These are phyloP conservation scores for Thalassaphorura encarpata DNA, from an alignment of 1,140 invertebrate genomes.

Conservation along the genomic window DNA sequence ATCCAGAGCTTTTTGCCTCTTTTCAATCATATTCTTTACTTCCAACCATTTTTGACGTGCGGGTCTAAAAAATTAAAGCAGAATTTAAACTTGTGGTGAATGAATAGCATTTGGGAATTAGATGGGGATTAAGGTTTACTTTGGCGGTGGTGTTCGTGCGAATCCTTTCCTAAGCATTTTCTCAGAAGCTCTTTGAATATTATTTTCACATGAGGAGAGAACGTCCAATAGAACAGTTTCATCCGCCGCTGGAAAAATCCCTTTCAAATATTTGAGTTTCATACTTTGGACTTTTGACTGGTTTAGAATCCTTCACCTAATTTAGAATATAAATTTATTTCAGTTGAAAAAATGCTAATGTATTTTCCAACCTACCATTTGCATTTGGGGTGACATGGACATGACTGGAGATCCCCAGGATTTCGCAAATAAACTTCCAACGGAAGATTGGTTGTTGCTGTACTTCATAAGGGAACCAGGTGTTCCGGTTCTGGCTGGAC, in stretches of 20 bases:
- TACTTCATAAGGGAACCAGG: slow-evolving; percentile 30
- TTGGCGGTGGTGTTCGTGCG: slow-evolving; percentile 27
- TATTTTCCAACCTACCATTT: slow-evolving; percentile 17
- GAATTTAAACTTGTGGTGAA: not conserved
- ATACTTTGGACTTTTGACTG: slow-evolving; percentile 31
- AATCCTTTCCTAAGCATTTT: slow-evolving; percentile 33
- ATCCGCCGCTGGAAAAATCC: slow-evolving; percentile 40
- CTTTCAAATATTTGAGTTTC: slow-evolving; percentile 38
- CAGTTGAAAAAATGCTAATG: not conserved
- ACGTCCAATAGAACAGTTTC: slow-evolving; percentile 39
- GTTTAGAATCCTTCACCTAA: slow-evolving; percentile 1
- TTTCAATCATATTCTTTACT: slow-evolving; percentile 29
- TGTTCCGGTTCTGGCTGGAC: slow-evolving; percentile 31
- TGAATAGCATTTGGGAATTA: not conserved
- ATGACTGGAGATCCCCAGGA: slow-evolving; percentile 29
- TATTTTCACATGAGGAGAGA: slow-evolving; percentile 38
- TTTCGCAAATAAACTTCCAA: slow-evolving; percentile 22
- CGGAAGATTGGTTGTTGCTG: slow-evolving; percentile 30
- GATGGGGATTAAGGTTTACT: slow-evolving; percentile 9
- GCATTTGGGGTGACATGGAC: slow-evolving; percentile 29
- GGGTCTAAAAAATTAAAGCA: slow-evolving; percentile 16
- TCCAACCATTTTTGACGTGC: slow-evolving; percentile 32
- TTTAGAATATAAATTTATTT: not conserved
- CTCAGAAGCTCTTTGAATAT: slow-evolving; percentile 38
- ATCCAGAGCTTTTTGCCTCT: slow-evolving; percentile 26